A percentile compares a stretch with the other conserved stretches of the same genome.
Evolutionary conservation across 2,113 vertebrate genomes (phyloP).

Genomic region (Hydrochoerus hydrochaeris): DNA sequence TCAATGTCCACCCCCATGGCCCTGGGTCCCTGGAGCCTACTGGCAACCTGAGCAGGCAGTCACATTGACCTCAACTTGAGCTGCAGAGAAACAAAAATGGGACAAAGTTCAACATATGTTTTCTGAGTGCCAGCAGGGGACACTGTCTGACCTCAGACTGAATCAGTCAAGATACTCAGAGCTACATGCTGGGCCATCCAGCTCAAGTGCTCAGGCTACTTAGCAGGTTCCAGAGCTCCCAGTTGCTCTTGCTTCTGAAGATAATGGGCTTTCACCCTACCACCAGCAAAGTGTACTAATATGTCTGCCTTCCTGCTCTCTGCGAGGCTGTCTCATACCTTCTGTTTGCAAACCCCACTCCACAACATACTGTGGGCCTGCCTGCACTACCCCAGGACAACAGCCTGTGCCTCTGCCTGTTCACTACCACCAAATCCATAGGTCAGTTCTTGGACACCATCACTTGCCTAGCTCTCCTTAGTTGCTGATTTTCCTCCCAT

Average conservation of each 20-base stretch:
- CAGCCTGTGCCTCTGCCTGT: neutral
- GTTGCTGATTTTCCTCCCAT: neutral
- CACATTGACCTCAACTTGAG: fast-evolving
- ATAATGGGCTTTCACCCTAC: neutral
- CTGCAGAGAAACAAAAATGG: neutral
- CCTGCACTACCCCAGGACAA: neutral
- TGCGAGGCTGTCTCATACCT: neutral
- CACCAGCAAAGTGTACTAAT: neutral
- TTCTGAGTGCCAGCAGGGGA: neutral
- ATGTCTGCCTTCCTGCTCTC: neutral
- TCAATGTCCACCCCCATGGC: neutral
- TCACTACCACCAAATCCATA: neutral
- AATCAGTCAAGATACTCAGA: neutral
- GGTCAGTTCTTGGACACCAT: neutral
- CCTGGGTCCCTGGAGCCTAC: neutral
- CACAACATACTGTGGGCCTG: neutral
- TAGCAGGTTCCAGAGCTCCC: neutral
- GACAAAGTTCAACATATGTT: neutral
- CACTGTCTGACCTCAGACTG: neutral
- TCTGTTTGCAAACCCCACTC: neutral
- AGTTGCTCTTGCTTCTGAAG: neutral
- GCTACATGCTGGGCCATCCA: neutral
- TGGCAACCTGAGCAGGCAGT: neutral
- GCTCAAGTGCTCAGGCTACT: too few species aligned
- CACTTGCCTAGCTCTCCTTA: neutral